Base-by-base conservation (phyloP, 2,888 invertebrate genomes). In the Gastracanthus pulcherrimus region DNA sequence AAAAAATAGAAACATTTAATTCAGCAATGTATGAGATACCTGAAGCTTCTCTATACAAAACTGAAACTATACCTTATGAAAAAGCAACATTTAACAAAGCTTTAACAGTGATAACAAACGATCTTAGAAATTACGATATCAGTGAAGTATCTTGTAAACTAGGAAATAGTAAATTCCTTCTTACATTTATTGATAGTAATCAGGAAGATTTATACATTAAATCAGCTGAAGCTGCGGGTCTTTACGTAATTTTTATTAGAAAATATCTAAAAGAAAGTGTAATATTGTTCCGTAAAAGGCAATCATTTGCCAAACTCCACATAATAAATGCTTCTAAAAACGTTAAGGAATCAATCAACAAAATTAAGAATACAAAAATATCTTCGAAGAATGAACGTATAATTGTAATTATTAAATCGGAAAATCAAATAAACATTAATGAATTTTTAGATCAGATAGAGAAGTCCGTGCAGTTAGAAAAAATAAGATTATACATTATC, bases 401-500 rank as follows among this genome's bases (percentile, higher is more conserved):
- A 0, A 26, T 82, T 29, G 45, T 84, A 36, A n/a, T 70, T 4
- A 23, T 70, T 5, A 81, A 76, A 67, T 31, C 67, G n/a, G 64
- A 79, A 9, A 31, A 70, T 41, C 36, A 58, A 11, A 1, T 23
- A 23, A 64, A 76, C 9, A 6, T 81, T 26, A 13, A 0, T 19
- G 55, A 55, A 31, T 77, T 76, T 13, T 16, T 82, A 6, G 29
- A 78, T 9, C 16, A 69, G 7, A 11, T 82, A 1, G 7, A 67
- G 72, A 55, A 67, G 11, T 97, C 98, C 88, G 94, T 95, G 0
- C 95, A 95, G 84, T 88, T 90, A 1, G 88, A 94, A 83, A 90
- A 93, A 1, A 92, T 94, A 0, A 93, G 93, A 80, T 94, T 94
- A 76, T 90, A 96, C 6, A 93, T 95, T 67, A 94, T 96, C 76